Percentiles rank a stretch among this genome's conserved stretches.
Evolutionary conservation across 2,113 vertebrate genomes (phyloP).

Genomic region (Meleagris gallopavo): DNA sequence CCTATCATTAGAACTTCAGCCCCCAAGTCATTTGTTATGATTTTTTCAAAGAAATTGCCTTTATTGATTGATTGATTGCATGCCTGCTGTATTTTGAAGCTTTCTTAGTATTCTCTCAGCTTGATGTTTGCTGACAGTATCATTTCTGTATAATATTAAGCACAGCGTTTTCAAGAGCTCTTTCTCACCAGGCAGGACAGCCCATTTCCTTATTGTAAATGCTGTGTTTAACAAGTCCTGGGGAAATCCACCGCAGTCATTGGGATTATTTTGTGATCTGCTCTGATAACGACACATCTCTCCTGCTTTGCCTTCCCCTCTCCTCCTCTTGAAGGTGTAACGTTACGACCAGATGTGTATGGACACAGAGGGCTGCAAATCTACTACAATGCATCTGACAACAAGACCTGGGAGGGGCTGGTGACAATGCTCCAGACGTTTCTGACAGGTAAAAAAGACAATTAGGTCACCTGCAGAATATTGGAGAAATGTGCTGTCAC

Average conservation of each 20-base stretch:
- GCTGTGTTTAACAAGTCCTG: neutral
- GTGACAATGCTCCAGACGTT: constrained; percentile 78
- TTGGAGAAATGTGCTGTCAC: neutral
- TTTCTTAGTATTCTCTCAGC: neutral
- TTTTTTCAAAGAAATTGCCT: neutral
- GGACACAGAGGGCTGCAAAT: constrained; percentile 83
- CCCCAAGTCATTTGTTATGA: neutral
- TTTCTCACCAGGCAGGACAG: fast-evolving
- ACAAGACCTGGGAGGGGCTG: constrained; percentile 78
- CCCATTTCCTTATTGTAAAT: neutral
- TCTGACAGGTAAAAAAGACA: constrained; percentile 80
- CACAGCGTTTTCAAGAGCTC: neutral
- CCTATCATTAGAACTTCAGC: neutral
- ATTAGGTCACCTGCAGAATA: neutral
- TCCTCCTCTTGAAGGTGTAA: constrained; percentile 77
- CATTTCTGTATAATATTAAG: neutral
- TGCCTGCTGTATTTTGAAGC: neutral
- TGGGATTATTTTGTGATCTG: neutral
- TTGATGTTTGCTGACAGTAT: neutral
- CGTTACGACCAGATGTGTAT: constrained; percentile 85
- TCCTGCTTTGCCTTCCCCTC: neutral
- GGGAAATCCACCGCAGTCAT: neutral
- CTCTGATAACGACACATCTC: neutral
- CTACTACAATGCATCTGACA: constrained; percentile 82
- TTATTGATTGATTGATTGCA: too few relatives aligned